phyloP scores from a whole-genome alignment of 2,888 invertebrate genomes.

The Opisthograptis luteolata region DNA sequence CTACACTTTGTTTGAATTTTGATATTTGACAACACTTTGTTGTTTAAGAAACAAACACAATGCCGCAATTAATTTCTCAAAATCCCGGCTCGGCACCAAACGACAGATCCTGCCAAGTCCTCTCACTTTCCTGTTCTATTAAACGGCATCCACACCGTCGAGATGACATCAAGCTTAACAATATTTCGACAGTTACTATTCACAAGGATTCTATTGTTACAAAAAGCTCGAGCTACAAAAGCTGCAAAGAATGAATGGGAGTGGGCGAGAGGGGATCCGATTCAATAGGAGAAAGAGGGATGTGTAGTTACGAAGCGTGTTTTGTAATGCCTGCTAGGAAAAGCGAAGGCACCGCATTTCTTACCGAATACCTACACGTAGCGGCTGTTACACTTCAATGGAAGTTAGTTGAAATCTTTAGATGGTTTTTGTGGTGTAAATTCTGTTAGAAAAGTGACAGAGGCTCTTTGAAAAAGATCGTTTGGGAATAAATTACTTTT shows the following conservation, averaged over 20 bases:
- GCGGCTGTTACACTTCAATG: constrained; percentile 13
- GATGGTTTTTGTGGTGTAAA: constrained; percentile 11
- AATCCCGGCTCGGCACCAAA: neutral
- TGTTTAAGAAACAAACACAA: neutral
- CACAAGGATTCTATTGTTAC: constrained; percentile 67
- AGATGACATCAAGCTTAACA: constrained; percentile 68
- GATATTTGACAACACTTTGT: no score
- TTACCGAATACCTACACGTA: constrained; percentile 29
- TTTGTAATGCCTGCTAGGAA: constrained; percentile 66
- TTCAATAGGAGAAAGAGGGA: constrained; percentile 75
- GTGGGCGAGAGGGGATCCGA: constrained; percentile 65
- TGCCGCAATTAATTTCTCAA: constrained; percentile 1
- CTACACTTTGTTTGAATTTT: no score
- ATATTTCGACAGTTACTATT: constrained; percentile 78
- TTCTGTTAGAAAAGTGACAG: neutral
- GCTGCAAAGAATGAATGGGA: constrained; percentile 78
- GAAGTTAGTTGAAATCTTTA: constrained; percentile 13
- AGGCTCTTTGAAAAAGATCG: neutral
- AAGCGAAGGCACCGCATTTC: constrained; percentile 31
- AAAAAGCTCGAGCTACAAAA: constrained; percentile 78
- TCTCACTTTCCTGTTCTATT: constrained; percentile 5
- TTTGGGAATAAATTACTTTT: constrained; percentile 14
- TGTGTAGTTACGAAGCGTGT: constrained; percentile 75
- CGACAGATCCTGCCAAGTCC: constrained; percentile 2
- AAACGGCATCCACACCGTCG: constrained; percentile 33